Evolutionary conservation across 2,888 invertebrate genomes (phyloP), one percentile per base, ranked within the genome.

Genomic region (Acrocyrtus sp.): DNA sequence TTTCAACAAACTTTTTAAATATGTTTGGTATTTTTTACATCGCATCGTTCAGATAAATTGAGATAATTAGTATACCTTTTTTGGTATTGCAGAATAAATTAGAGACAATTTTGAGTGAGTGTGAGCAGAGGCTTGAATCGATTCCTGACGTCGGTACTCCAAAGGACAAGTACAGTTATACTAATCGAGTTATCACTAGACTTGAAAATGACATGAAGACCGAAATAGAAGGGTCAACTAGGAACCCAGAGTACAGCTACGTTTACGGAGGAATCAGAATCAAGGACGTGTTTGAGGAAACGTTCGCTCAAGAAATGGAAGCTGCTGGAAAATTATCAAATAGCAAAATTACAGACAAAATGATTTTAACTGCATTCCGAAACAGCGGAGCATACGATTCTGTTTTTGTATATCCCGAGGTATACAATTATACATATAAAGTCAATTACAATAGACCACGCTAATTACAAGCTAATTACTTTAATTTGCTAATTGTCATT

Each of bases 371-470:
- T 24, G 67, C 67, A 10, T 58, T 67, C 22, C 17, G 67, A 22
- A 67, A 67, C 34, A 58, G 58, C 43, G 67, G 67, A 10, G 22
- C 51, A 1, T 67, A 26, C 19, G 67, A 67, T 17, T 58, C 62
- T 24, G 41, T 67, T 26, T 67, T 67, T 51, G 67, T 41, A 0
- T 51, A 67, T 21, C 58, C 67, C 1, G 67, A 67, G 45, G 66
- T 65, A 27, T n/a, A n/a, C n/a, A n/a, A n/a, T n/a, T n/a, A n/a
- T n/a, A n/a, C n/a, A n/a, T n/a, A n/a, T n/a, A n/a, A n/a, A n/a
- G n/a, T n/a, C n/a, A n/a, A n/a, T n/a, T n/a, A n/a, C n/a, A n/a
- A n/a, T n/a, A n/a, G n/a, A n/a, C n/a, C n/a, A n/a, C n/a, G n/a
- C n/a, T n/a, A n/a, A n/a, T n/a, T n/a, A n/a, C n/a, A n/a, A n/a